phyloP scores from a whole-genome alignment of 2,797 vertebrate genomes.

The Bradypus variegatus region DNA sequence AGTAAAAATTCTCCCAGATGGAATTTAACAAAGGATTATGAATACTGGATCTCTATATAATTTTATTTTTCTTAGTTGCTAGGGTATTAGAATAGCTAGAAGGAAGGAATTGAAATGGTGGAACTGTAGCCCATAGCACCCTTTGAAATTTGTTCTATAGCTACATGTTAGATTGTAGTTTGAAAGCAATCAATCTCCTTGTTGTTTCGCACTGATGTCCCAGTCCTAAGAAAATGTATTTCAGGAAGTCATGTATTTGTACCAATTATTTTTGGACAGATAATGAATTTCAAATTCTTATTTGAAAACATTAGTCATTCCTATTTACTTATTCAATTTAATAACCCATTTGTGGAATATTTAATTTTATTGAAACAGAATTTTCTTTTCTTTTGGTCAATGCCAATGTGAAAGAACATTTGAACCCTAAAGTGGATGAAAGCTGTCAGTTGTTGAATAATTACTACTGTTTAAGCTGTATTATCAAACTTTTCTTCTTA shows the following conservation, averaged over 20 bases:
- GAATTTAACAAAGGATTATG: no score
- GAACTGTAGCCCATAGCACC: no score
- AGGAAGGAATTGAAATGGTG: no score
- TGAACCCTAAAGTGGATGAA: background rate
- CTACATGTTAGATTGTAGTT: background rate
- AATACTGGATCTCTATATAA: no score
- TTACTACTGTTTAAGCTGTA: background rate
- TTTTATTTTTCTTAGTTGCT: no score
- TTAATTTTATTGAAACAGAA: background rate
- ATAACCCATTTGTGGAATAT: background rate
- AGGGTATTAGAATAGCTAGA: no score
- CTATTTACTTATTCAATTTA: background rate
- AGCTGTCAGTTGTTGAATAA: background rate
- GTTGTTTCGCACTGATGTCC: background rate
- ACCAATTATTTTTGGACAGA: background rate
- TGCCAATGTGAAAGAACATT: background rate
- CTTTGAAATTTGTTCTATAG: no score
- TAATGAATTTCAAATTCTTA: background rate
- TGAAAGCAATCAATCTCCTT: background rate
- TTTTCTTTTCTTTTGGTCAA: slow-evolving; percentile 1
- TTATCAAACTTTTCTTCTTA: background rate
- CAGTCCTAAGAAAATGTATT: background rate
- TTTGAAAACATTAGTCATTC: background rate
- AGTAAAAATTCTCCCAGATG: no score
- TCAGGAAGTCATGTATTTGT: background rate